Percentiles rank a stretch among this genome's conserved stretches.
Evolutionary conservation across 2,888 invertebrate species (phyloP).

Genomic region (Vesta saturnalis): DNA sequence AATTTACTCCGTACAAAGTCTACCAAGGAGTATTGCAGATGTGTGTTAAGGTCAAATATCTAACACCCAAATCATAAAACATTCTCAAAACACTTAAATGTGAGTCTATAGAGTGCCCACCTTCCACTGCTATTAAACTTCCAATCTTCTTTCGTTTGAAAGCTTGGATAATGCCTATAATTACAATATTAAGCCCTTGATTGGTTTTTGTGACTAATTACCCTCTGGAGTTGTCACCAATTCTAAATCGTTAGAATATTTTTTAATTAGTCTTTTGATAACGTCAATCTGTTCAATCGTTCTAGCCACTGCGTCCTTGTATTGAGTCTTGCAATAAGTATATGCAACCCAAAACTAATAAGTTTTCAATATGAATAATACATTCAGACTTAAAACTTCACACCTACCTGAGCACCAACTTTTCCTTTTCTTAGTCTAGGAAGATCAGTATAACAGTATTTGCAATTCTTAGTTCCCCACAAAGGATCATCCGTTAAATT

Average conservation of each 20-base stretch:
- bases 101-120: conserved; percentile 70
- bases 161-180: too few relatives aligned
- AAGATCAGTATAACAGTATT: conserved; percentile 68
- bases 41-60: conserved; percentile 72
- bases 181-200: too few relatives aligned
- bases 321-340: conserved; percentile 64
- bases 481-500: too few relatives aligned
- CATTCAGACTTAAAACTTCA: too few relatives aligned
- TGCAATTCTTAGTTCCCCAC: too few relatives aligned
- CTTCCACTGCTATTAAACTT: conserved; percentile 70
- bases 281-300: conserved; percentile 71
- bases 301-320: conserved; percentile 66
- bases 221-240: too few relatives aligned
- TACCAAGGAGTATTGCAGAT: conserved; percentile 71
- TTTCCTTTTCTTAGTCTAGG: conserved; percentile 63
- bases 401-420: conserved; percentile 61
- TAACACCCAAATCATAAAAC: conserved; percentile 68
- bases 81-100: conserved; percentile 66
- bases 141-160: conserved; percentile 65
- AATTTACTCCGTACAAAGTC: background rate
- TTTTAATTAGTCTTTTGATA: conserved; percentile 63
- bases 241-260: conserved; percentile 61
- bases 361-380: too few relatives aligned
- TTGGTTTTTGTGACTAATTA: too few relatives aligned
- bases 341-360: conserved; percentile 73